Percentiles rank a stretch among this genome's conserved stretches.
These are phyloP conservation scores for Steinernema khuongi DNA, from an alignment of 1,140 invertebrate genomes.

Conservation along the genomic window DNA sequence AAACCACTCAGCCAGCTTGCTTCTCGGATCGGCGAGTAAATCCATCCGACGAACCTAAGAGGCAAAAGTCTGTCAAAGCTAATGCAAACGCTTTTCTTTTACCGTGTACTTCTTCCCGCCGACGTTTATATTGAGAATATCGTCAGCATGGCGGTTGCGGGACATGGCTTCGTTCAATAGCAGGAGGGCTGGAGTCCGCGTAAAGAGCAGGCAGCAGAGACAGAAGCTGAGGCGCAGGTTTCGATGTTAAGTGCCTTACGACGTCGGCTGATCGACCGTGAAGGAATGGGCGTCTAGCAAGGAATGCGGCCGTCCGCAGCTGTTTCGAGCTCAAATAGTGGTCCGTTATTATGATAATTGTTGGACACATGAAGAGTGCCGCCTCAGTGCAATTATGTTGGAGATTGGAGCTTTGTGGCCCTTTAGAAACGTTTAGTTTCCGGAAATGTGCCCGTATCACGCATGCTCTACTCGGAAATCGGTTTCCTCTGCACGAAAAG, in stretches of 20 bases:
- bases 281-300: background rate
- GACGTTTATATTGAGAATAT: constrained; percentile 55
- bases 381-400: constrained; percentile 5
- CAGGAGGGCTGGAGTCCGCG: no score
- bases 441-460: no score
- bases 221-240: background rate
- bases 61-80: background rate
- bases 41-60: constrained; percentile 53
- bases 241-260: background rate
- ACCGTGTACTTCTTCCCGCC: constrained; percentile 57
- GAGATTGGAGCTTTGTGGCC: background rate
- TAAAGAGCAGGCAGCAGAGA: no score
- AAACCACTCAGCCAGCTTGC: constrained; percentile 50
- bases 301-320: background rate
- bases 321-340: background rate
- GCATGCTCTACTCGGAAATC: no score
- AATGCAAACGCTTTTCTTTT: constrained; percentile 3
- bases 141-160: constrained; percentile 38
- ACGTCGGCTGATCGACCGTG: constrained; percentile 1
- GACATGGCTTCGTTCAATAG: constrained; percentile 24
- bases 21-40: constrained; percentile 53
- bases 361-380: constrained; percentile 6
- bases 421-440: no score
- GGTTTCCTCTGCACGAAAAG: no score
- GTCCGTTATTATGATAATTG: constrained; percentile 4